Percentiles rank a stretch among this genome's conserved stretches.
Conservation (phyloP, 2,888 invertebrate species). For the Apoderus coryli region DNA sequence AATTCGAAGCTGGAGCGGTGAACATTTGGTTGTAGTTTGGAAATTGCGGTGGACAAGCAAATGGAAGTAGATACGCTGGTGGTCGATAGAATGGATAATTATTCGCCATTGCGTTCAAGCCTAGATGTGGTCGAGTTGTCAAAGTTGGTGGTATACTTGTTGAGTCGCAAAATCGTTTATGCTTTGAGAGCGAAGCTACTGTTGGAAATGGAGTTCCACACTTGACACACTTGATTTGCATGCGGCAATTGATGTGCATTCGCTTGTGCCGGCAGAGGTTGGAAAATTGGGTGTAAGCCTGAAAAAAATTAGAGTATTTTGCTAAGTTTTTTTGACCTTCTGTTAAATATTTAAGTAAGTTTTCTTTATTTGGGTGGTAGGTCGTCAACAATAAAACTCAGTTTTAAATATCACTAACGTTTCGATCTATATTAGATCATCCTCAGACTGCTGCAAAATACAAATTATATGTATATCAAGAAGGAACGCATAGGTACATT, state of each 20-base stretch:
- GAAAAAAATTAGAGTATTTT: slow-evolving; percentile 32
- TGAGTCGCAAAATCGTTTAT: slow-evolving; percentile 91
- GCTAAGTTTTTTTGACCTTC: too few relatives aligned
- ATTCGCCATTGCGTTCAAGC: slow-evolving; percentile 27
- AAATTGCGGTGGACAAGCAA: slow-evolving; percentile 47
- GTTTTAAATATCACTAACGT: too few relatives aligned
- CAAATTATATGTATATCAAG: too few relatives aligned
- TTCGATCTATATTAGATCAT: too few relatives aligned
- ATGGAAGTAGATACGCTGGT: slow-evolving; percentile 39
- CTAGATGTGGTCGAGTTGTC: slow-evolving; percentile 26
- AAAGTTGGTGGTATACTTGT: slow-evolving; percentile 36
- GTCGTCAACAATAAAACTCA: too few relatives aligned
- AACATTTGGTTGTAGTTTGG: slow-evolving; percentile 28
- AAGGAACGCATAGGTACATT: too few relatives aligned
- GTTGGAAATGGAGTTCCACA: slow-evolving; percentile 89
- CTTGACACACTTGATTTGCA: slow-evolving; percentile 86
- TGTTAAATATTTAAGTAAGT: too few relatives aligned
- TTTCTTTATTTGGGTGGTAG: too few relatives aligned
- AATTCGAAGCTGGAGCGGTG: slow-evolving; percentile 36
- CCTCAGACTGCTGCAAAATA: too few relatives aligned
- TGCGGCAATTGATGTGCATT: slow-evolving; percentile 93
- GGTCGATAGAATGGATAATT: slow-evolving; percentile 54
- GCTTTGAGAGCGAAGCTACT: slow-evolving; percentile 83
- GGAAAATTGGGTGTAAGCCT: slow-evolving; percentile 97
- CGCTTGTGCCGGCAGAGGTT: slow-evolving; percentile 99